Evolutionary conservation across 2,113 vertebrate species (phyloP).

Genomic region (Thalassarche chlororhynchos): DNA sequence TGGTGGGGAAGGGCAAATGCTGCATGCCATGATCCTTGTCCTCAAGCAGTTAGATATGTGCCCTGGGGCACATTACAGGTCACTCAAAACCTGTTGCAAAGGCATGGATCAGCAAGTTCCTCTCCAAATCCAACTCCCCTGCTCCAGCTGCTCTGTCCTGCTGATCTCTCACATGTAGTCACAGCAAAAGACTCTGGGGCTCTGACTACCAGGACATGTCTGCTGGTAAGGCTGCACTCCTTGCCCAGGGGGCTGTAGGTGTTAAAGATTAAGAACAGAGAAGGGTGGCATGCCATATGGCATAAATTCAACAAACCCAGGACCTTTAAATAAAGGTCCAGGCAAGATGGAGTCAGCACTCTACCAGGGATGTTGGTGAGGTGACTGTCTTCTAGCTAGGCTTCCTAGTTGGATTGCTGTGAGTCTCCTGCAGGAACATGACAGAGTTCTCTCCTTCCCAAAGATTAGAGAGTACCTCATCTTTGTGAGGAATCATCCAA

Average conservation of each 20-base stretch:
- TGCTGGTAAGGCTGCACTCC: neutral
- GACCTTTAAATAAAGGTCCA: neutral
- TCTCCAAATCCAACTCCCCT: neutral
- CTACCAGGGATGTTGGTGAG: neutral
- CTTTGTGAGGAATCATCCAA: neutral
- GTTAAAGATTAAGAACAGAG: neutral
- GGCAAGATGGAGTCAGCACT: neutral
- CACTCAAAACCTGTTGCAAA: neutral
- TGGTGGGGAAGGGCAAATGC: neutral
- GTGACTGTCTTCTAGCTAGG: neutral
- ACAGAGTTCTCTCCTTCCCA: neutral
- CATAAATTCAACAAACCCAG: neutral
- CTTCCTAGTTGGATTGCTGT: neutral
- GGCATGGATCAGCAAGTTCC: neutral
- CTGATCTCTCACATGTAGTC: neutral
- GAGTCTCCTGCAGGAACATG: neutral
- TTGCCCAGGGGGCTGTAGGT: neutral
- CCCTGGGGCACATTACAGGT: neutral
- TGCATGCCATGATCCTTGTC: neutral
- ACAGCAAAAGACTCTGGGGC: neutral
- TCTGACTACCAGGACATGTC: neutral
- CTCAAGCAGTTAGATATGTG: neutral
- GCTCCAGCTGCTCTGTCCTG: neutral
- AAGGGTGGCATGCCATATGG: neutral
- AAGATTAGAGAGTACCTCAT: neutral